Base-by-base conservation (phyloP, 2,797 vertebrate species). In the Spinibarbus caldwelli region DNA sequence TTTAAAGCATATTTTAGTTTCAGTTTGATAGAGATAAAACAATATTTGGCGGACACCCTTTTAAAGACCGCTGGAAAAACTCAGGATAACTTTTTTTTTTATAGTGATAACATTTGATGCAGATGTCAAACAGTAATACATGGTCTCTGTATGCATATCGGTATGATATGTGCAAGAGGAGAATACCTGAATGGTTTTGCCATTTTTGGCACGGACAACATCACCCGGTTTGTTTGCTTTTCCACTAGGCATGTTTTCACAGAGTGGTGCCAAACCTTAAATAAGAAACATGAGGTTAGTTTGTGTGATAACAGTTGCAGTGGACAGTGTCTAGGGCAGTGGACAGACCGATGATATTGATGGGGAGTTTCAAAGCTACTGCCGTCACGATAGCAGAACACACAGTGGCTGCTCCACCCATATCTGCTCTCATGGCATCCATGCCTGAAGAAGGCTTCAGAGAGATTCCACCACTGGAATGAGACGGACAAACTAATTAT, bases 171-270 rank as follows among this genome's bases (percentile, higher is more conserved):
- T 54, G 3, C 54, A 19, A 14, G 62, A 47, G 0, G 6, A 52
- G 12, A 80, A n/a, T 75, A 85, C 98, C 98, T 99, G 98, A 82
- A 99, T 98, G n/a, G 98, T 99, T 95, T 98, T 99, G 59, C 97
- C 98, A 57, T 98, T 99, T 92, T 92, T 98, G 81, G 98, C 98
- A 86, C 43, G 95, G 10, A 99, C 96, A 0, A 99, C 98, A 62
- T 99, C 98, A 0, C 98, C 98, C 4, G 98, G 98, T 90, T 99
- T 99, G 86, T 93, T 98, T 77, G 98, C 97, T 85, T 95, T 97
- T 71, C 97, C 97, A 54, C 97, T 98, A 41, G 97, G 97, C 97
- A 99, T 97, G 91, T 99, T 99, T 94, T 99, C 98, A 95, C 98
- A 99, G 62, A 99, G 94, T 0, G 98, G 97, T 54, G 97, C 94